Evolutionary conservation across 2,797 vertebrate genomes (phyloP).

Genomic region (Pachyuromys duprasi): DNA sequence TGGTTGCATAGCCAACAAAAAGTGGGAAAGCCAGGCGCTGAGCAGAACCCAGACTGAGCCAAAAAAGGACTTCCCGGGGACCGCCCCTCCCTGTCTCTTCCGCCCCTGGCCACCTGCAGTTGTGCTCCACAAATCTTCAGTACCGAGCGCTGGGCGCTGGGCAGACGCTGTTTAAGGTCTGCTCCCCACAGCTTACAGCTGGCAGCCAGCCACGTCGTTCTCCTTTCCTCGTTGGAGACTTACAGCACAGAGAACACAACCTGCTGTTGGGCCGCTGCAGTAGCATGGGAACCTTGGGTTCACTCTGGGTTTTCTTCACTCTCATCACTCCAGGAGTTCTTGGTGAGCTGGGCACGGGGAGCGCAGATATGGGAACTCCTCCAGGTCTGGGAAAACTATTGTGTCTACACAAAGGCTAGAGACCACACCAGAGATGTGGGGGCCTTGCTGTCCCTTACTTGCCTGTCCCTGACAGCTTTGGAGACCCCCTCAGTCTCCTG

Average conservation of each 20-base stretch:
- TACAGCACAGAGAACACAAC: background rate
- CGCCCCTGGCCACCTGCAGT: background rate
- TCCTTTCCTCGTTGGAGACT: background rate
- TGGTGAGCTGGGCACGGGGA: conserved; percentile 70
- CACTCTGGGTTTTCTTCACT: conserved; percentile 61
- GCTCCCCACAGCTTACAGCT: background rate
- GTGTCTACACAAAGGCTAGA: background rate
- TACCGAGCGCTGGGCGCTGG: background rate
- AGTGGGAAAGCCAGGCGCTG: background rate
- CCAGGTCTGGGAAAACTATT: background rate
- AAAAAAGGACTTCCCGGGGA: background rate
- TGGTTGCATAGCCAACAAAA: background rate
- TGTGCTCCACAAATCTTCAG: conserved; percentile 13
- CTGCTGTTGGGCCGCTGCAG: background rate
- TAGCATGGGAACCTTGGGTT: conserved; percentile 63
- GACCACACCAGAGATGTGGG: background rate
- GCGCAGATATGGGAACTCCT: background rate
- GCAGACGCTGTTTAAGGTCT: conserved; percentile 57
- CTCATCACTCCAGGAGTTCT: conserved; percentile 64
- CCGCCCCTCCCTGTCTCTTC: background rate
- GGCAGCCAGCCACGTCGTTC: background rate
- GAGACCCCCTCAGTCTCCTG: background rate
- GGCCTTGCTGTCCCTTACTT: background rate
- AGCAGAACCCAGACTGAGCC: background rate
- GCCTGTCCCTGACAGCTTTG: background rate